phyloP scores from a whole-genome alignment of 2,888 invertebrate genomes.

The Chaetoderma sp. region DNA sequence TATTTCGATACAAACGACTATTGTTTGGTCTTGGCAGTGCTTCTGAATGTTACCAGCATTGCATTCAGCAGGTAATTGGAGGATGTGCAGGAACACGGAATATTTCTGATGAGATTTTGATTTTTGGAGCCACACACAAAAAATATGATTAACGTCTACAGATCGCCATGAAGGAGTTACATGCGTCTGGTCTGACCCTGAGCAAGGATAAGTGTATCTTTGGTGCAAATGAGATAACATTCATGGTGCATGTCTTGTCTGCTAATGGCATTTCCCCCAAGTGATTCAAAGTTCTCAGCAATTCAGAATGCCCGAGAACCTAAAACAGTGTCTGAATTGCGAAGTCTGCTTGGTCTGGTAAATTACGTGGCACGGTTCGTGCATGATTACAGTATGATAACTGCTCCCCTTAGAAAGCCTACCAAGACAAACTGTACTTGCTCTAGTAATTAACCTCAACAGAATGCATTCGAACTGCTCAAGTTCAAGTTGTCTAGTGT shows the following conservation, averaged over 20 bases:
- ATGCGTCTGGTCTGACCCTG: not conserved
- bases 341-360: not conserved
- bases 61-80: not conserved
- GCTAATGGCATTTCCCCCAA: not conserved
- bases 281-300: too few relatives aligned
- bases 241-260: not conserved
- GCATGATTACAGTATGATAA: not conserved
- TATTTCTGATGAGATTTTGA: not conserved
- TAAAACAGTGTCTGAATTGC: too few relatives aligned
- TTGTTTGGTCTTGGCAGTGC: not conserved
- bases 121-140: not conserved
- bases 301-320: too few relatives aligned
- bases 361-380: not conserved
- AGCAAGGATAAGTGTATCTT: not conserved
- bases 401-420: not conserved
- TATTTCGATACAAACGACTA: conserved; percentile 16
- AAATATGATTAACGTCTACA: not conserved
- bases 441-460: not conserved
- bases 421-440: not conserved
- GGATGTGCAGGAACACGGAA: not conserved
- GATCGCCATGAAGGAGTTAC: not conserved
- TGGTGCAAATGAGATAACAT: not conserved
- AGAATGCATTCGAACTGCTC: not conserved
- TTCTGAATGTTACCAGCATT: not conserved
- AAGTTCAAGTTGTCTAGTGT: not conserved